Evolutionary conservation across 2,113 vertebrate species (phyloP), one percentile per base, ranked within the genome.

Genomic region (Todiramphus saurophagus): DNA sequence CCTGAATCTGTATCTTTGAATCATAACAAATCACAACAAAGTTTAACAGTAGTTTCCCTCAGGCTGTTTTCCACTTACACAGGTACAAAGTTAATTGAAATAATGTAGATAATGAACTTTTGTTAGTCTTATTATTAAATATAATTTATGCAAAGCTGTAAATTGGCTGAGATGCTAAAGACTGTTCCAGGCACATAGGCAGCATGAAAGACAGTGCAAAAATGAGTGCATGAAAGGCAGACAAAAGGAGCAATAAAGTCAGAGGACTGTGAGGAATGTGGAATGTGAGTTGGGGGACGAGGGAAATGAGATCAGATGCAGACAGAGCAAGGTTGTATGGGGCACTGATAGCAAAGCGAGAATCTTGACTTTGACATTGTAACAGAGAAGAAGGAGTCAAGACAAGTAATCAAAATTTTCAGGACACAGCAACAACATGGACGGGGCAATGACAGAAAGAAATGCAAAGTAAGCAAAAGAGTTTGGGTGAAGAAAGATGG

Each of bases 111-210:
- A 96, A 96, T 96, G 96, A 96, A 95, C 94, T 96, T 95, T 88
- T 96, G 95, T 97, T 96, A 97, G 95, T 95, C 95, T 94, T 96
- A 96, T 96, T 96, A 97, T 96, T 86, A 96, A 97, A 97, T 96
- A 97, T 96, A 97, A 97, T 96, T 97, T 97, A 97, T 96, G 95
- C 96, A 97, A 97, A 97, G 92, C 95, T 96, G 96, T 68, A 96
- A 96, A 97, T 96, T 96, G 94, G 96, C 96, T 87, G 92, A 83
- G 90, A 96, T 96, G 96, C 95, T 97, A 96, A 96, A 95, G 96
- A 93, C 96, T 93, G 96, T 97, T 96, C 96, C 94, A 96, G 96
- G 96, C 92, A 97, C 95, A 94, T 89, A 96, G 76, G 94, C 96
- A 96, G 93, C 96, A 94, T 97, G 94, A 97, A 97, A 97, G 96